Conservation (phyloP, 1,140 invertebrate species). For the Calliphora vicina region DNA sequence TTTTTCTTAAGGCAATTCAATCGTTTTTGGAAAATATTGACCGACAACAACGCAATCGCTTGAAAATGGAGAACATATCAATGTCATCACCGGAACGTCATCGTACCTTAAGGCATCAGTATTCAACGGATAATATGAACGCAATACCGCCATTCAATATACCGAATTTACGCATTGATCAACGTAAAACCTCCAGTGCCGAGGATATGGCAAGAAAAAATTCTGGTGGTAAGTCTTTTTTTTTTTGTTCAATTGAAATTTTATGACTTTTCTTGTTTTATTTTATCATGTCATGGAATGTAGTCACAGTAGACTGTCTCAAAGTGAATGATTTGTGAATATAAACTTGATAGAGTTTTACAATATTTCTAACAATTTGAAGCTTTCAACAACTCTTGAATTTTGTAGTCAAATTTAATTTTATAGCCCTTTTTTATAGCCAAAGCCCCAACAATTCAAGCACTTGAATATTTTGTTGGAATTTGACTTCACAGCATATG, state of each 20-base stretch:
- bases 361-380: too few relatives aligned
- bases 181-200: slow-evolving; percentile 85
- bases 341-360: too few relatives aligned
- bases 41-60: slow-evolving; percentile 83
- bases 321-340: too few relatives aligned
- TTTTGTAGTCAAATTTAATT: too few relatives aligned
- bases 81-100: slow-evolving; percentile 80
- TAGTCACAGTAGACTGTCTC: too few relatives aligned
- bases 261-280: background rate
- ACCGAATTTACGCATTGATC: slow-evolving; percentile 83
- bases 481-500: too few relatives aligned
- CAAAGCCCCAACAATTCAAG: too few relatives aligned
- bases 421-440: too few relatives aligned
- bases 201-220: slow-evolving; percentile 89
- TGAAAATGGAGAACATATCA: slow-evolving; percentile 81
- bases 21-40: slow-evolving; percentile 94
- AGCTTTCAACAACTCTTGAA: too few relatives aligned
- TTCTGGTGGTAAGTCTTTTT: slow-evolving; percentile 69
- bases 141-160: slow-evolving; percentile 81
- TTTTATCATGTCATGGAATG: too few relatives aligned
- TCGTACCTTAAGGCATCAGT: slow-evolving; percentile 79
- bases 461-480: too few relatives aligned
- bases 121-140: slow-evolving; percentile 86
- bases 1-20: slow-evolving; percentile 73
- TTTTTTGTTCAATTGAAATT: background rate